Percentiles rank a stretch among this genome's conserved stretches.
Conservation (phyloP, 92 coral and sea anemone genomes). For the Epizoanthus fatuus region DNA sequence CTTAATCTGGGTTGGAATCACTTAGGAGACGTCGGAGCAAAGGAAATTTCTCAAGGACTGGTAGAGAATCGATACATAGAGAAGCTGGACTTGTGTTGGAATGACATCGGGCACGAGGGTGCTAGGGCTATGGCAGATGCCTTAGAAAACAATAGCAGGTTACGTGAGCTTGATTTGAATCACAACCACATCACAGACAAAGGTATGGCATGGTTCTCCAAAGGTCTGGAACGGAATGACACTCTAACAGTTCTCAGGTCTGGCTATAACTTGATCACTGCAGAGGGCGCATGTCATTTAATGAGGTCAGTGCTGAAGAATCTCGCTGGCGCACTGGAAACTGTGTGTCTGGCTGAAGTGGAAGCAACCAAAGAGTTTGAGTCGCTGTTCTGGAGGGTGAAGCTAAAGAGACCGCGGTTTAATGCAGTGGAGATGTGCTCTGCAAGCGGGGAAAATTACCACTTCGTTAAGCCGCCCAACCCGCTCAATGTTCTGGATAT, state of each 20-base stretch:
- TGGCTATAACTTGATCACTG: conserved; percentile 79
- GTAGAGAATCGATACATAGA: conserved; percentile 70
- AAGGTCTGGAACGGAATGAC: conserved; percentile 84
- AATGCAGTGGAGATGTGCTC: conserved; percentile 75
- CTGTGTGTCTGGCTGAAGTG: conserved; percentile 80
- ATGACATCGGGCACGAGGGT: conserved; percentile 82
- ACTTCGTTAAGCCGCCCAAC: conserved; percentile 78
- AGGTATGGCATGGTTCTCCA: conserved; percentile 74
- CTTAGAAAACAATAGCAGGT: conserved; percentile 70
- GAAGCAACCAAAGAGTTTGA: conserved; percentile 76
- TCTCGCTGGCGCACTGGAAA: conserved; percentile 65
- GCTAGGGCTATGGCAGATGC: conserved; percentile 67
- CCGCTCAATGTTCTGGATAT: conserved; percentile 72
- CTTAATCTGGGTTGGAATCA: conserved; percentile 89
- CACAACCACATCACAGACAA: conserved; percentile 89
- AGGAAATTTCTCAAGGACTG: conserved; percentile 64
- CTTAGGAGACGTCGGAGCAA: conserved; percentile 84
- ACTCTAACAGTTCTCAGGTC: conserved; percentile 69
- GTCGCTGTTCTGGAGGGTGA: conserved; percentile 68
- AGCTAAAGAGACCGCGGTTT: conserved; percentile 68
- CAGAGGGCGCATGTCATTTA: conserved; percentile 77
- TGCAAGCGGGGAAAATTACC: conserved; percentile 76
- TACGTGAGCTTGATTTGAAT: conserved; percentile 77
- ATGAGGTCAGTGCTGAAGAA: conserved; percentile 72
- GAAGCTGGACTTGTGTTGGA: conserved; percentile 84